These are phyloP conservation scores for Myodes glareolus DNA, from an alignment of 2,113 vertebrate genomes.

Conservation along the genomic window DNA sequence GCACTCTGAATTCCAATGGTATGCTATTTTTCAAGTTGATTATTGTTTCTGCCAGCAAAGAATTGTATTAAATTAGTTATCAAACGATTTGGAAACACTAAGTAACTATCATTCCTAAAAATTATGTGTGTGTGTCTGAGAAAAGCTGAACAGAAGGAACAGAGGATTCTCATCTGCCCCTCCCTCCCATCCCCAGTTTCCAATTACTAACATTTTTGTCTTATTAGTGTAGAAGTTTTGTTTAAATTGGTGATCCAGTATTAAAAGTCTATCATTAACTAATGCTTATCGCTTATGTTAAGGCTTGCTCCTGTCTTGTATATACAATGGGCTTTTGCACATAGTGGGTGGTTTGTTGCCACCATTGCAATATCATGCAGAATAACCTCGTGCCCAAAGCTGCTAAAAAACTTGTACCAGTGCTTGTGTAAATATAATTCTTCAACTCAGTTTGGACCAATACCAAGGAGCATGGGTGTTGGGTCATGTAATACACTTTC, in stretches of 20 bases:
- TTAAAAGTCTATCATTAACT: neutral
- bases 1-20: neutral
- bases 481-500: neutral
- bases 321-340: neutral
- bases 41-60: neutral
- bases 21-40: neutral
- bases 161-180: neutral
- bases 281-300: neutral
- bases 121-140: neutral
- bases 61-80: neutral
- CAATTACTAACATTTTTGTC: neutral
- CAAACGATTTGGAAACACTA: slow-evolving; percentile 7
- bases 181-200: neutral
- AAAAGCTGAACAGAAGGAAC: neutral
- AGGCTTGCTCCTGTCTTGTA: neutral
- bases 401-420: neutral
- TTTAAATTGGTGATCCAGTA: neutral
- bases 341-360: no score
- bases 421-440: neutral
- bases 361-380: neutral
- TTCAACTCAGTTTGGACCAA: neutral
- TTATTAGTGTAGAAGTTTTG: neutral
- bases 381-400: neutral
- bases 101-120: neutral
- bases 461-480: neutral